phyloP scores from a whole-genome alignment of 1,140 invertebrate genomes.

The Eueides isabella region DNA sequence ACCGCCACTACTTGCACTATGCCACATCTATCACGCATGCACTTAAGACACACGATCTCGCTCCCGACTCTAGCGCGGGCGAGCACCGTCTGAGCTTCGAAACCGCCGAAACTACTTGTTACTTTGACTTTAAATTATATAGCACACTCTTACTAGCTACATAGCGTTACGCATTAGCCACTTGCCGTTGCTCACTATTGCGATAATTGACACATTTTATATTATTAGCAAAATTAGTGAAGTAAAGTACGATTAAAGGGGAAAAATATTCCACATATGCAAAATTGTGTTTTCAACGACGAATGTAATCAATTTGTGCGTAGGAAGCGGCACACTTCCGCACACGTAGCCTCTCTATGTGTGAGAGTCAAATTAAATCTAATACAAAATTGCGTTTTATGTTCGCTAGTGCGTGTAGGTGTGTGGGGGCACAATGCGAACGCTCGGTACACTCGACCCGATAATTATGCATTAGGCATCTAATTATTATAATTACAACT shows the following conservation, averaged over 20 bases:
- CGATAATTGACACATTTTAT: slow-evolving; percentile 7
- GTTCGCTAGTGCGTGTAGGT: slow-evolving; percentile 73
- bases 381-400: slow-evolving; percentile 82
- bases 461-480: slow-evolving; percentile 53
- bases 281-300: slow-evolving; percentile 37
- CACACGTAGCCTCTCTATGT: slow-evolving; percentile 50
- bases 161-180: not conserved
- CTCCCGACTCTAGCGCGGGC: slow-evolving; percentile 10
- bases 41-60: slow-evolving; percentile 35
- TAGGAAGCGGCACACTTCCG: slow-evolving; percentile 69
- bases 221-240: slow-evolving; percentile 3
- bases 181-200: not conserved
- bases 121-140: not conserved
- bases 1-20: slow-evolving; percentile 40
- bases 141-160: not conserved
- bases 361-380: slow-evolving; percentile 80
- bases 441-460: slow-evolving; percentile 66
- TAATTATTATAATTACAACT: slow-evolving; percentile 33
- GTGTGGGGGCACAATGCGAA: slow-evolving; percentile 73
- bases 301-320: slow-evolving; percentile 81
- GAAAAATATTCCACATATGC: slow-evolving; percentile 24
- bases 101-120: slow-evolving; percentile 3
- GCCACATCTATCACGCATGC: slow-evolving; percentile 65
- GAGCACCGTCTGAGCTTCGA: slow-evolving; percentile 1
- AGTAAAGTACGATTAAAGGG: slow-evolving; percentile 11